Percentiles rank a stretch among this genome's conserved stretches.
Evolutionary conservation across 2,113 vertebrate species (phyloP).

Genomic region (Plectropomus leopardus): DNA sequence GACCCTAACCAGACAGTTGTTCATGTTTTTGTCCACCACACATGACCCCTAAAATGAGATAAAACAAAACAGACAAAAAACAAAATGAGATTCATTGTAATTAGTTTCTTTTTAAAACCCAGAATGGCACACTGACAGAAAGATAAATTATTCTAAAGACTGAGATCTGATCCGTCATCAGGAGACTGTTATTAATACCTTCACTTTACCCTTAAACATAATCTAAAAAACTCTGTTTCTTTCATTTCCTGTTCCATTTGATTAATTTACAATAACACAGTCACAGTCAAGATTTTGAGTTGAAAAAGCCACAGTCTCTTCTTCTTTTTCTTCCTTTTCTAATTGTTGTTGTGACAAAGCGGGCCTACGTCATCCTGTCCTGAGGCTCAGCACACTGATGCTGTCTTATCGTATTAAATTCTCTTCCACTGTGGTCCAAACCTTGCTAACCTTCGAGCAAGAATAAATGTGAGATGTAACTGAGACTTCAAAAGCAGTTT

Average conservation of each 20-base stretch:
- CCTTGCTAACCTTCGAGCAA: conserved; percentile 22
- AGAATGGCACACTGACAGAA: background rate
- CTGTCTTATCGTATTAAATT: conserved; percentile 43
- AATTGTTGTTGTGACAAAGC: conserved; percentile 33
- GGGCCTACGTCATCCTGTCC: conserved; percentile 15
- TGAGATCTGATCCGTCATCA: background rate
- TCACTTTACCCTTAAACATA: background rate
- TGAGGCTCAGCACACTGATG: background rate
- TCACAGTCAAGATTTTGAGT: background rate
- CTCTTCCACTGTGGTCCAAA: conserved; percentile 10
- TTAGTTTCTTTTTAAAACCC: background rate
- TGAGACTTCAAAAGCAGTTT: conserved; percentile 45
- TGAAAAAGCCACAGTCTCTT: too few relatives aligned
- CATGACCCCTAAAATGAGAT: too few relatives aligned
- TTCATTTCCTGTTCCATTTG: background rate
- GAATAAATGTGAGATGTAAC: conserved; percentile 44
- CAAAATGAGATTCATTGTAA: background rate
- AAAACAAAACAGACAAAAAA: too few relatives aligned
- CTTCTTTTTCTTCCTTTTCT: conserved; percentile 2
- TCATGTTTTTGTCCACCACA: too few relatives aligned
- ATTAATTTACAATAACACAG: background rate
- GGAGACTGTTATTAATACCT: background rate
- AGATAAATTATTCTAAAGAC: background rate
- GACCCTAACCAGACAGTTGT: too few relatives aligned
- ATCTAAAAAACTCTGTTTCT: background rate